Base-by-base conservation (phyloP, 23 tunicate species). In the Trididemnum nubilum region DNA sequence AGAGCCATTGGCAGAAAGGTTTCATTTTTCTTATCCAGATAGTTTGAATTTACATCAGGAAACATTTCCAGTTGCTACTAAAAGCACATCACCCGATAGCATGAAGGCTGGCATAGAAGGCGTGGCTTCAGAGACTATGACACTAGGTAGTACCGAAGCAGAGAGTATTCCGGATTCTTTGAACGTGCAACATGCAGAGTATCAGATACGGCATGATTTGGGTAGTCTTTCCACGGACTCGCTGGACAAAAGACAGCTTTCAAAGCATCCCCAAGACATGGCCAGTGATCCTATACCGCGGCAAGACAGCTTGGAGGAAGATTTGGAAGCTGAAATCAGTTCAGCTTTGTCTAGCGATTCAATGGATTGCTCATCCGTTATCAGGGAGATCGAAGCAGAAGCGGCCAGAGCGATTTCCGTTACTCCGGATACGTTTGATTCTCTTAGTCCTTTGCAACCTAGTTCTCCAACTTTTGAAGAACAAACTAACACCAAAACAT, bases 361-460 rank as follows among this genome's bases (percentile, higher is more conserved):
- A 1, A 35, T 69, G 24, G 83, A 77, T 71, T 75, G 52, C 82
- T 24, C 35, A 33, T 85, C 90, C 23, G 90, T 85, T 31, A 78
- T 85, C 31, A 49, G 90, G 22, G 90, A 85, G 35, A 67, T 85
- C 4, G 90, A 85, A 65, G 75, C 61, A 25, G 90, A 85, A 35
- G 90, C 90, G 22, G 90, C 82, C 59, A 40, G 79, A 24, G 71
- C 51, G 1, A 19, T 85, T 1, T 85, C 90, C 15, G 70, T 85
- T 54, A 85, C 90, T 52, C 82, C 90, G 0, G 90, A 85, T 37
- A 69, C 84, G 22, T 1, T 60, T 50, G 54, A 37, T 1, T 49
- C 86, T 82, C 78, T 27, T 12, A 40, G 67, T n/a, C 38, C 39
- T 23, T 26, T n/a, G 71, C 30, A 25, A 64, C 27, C 5, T 15